Conservation (phyloP, 2,797 vertebrate genomes). For the Heteromormyrus szaboi region DNA sequence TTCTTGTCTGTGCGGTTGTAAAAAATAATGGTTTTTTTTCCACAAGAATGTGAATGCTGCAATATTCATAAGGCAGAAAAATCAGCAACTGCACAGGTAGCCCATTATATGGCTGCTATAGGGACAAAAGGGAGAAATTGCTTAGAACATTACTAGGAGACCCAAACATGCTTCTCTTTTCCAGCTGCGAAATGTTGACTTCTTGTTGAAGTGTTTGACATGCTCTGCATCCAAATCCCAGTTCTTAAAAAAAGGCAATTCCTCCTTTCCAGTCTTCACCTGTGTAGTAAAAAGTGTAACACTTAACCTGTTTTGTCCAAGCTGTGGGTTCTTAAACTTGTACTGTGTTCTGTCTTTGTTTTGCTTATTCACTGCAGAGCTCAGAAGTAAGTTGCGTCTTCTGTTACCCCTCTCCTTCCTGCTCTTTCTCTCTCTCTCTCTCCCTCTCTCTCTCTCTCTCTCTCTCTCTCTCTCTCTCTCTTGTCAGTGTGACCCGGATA, state of each 20-base stretch:
- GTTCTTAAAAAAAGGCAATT: background rate
- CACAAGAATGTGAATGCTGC: background rate
- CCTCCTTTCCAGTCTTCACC: conserved; percentile 30
- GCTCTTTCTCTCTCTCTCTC: conserved; percentile 49
- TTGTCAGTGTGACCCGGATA: conserved; percentile 55
- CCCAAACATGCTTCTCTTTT: background rate
- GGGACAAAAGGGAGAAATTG: background rate
- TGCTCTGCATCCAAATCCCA: background rate
- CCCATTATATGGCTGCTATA: background rate
- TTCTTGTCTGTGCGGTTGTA: background rate
- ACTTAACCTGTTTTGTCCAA: conserved; percentile 59
- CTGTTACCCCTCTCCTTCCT: conserved; percentile 49
- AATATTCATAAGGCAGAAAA: background rate
- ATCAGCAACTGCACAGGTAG: background rate
- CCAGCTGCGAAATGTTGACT: background rate
- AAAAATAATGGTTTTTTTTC: background rate
- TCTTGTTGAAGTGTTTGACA: background rate
- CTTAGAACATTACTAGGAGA: background rate
- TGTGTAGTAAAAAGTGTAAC: conserved; percentile 56
- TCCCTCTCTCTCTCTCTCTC: conserved; percentile 43
- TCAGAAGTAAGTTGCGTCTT: conserved; percentile 90
- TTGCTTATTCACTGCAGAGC: conserved; percentile 80
- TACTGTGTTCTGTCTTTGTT: conserved; percentile 84
- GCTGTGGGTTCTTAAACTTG: conserved; percentile 71
- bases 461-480: conserved; percentile 31